Conservation (phyloP, 2,113 vertebrate species). For the Ptilonorhynchus violaceus region DNA sequence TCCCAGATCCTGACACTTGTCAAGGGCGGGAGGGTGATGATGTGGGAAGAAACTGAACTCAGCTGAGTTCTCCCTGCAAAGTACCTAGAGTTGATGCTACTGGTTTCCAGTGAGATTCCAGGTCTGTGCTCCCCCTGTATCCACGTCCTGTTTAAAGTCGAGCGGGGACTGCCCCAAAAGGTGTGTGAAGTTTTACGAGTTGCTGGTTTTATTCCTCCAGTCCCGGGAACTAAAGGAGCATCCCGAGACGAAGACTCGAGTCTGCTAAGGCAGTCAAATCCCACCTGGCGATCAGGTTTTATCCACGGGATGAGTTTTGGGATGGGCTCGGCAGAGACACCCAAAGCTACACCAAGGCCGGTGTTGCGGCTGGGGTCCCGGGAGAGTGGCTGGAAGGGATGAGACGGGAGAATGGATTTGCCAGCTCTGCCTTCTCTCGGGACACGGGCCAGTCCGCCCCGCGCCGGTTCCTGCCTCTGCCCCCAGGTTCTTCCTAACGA, state of each 20-base stretch:
- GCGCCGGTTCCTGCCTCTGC: neutral
- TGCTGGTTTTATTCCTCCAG: neutral
- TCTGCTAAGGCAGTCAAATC: neutral
- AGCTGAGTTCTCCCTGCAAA: neutral
- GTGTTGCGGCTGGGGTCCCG: neutral
- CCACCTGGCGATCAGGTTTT: neutral
- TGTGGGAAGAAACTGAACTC: neutral
- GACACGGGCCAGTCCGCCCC: neutral
- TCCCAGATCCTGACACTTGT: neutral
- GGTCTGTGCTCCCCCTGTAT: neutral
- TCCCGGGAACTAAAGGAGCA: neutral
- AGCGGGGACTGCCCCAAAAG: neutral
- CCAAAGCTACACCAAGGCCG: neutral
- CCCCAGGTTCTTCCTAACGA: constrained; percentile 28
- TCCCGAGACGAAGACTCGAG: neutral
- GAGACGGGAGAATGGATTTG: neutral
- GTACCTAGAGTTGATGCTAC: neutral
- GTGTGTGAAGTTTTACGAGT: rapidly evolving
- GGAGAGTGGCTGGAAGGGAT: neutral
- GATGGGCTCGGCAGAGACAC: neutral
- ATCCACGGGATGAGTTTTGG: neutral
- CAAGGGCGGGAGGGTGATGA: neutral
- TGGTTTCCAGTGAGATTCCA: neutral
- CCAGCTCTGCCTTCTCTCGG: neutral
- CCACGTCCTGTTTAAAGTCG: neutral